These are phyloP conservation scores for Mimumesa dahlbomi DNA, from an alignment of 2,888 invertebrate species.

Conservation along the genomic window DNA sequence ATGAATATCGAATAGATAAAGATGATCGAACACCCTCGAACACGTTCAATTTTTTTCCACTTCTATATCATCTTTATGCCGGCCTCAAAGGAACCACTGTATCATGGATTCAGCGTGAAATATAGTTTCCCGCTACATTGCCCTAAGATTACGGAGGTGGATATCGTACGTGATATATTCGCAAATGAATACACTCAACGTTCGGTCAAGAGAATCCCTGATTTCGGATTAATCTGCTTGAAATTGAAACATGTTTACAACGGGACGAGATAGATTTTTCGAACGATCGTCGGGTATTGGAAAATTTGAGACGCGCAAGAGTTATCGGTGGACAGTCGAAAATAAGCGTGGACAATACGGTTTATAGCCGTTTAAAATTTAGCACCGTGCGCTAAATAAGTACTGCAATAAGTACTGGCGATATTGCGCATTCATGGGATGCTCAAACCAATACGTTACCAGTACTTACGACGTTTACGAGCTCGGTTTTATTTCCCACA, in stretches of 20 bases:
- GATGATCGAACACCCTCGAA: constrained; percentile 4
- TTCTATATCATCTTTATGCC: constrained; percentile 2
- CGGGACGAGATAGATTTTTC: too few species aligned
- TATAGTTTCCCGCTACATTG: not conserved
- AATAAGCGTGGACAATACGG: not conserved
- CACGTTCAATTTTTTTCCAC: not conserved
- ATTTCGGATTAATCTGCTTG: too few species aligned
- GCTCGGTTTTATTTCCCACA: constrained; percentile 5
- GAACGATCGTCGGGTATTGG: too few species aligned
- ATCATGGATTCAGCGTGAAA: not conserved
- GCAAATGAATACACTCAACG: too few species aligned
- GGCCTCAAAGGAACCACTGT: not conserved
- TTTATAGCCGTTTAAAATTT: not conserved
- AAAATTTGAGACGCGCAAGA: not conserved
- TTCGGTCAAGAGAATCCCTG: too few species aligned
- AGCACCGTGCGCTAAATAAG: not conserved
- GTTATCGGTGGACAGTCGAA: too few species aligned
- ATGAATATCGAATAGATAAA: constrained; percentile 35
- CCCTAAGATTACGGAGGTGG: not conserved
- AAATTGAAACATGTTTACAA: too few species aligned
- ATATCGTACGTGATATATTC: too few species aligned
- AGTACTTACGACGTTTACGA: not conserved
- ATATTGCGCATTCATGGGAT: not conserved
- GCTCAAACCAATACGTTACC: not conserved
- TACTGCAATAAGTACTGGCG: not conserved